Base-by-base conservation (phyloP, 2,797 vertebrate genomes). In the Danio tinwini region DNA sequence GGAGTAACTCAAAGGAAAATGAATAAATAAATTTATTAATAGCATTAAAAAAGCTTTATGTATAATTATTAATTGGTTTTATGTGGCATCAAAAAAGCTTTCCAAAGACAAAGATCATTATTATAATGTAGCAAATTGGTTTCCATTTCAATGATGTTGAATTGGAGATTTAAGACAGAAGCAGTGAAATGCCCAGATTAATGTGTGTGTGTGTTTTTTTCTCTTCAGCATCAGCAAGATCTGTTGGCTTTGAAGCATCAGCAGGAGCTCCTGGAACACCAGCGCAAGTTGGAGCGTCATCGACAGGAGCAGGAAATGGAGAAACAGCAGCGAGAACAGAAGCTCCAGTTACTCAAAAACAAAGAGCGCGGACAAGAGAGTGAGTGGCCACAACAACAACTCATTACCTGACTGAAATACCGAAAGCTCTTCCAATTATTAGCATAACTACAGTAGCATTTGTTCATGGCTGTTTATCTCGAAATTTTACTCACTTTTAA, bases 361-460 rank as follows among this genome's bases (percentile, higher is more conserved):
- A 99, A 99, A 91, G 98, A 98, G 89, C 94, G 97, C 52, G 96
- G 97, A 79, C 97, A 98, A 83, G 97, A 99, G 91, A 98, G 97
- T 98, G 85, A 97, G 97, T 95, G 55, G 93, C 19, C 17, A 11
- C 5, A 5, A 29, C 19, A 53, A 17, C 19, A 53, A 17, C 67
- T 53, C n/a, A 17, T 69, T 69, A 53, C 49, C 53, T 29, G 53
- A 73, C 42, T 21, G 39, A 59, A 59, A 73, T 19, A 7, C 40
- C 19, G 8, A 5, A 21, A 72, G 12, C 4, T 62, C 42, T 39
- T 17, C 58, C 39, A 42, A 12, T 69, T 40, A 69, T 69, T 69
- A 39, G 65, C 9, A 13, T 50, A 50, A 50, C 50, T 21, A n/a
- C n/a, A n/a, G n/a, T n/a, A 68, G 45, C 21, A 49, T 21, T 49